phyloP scores from a whole-genome alignment of 1,140 invertebrate species.

The Lethrus apterus region DNA sequence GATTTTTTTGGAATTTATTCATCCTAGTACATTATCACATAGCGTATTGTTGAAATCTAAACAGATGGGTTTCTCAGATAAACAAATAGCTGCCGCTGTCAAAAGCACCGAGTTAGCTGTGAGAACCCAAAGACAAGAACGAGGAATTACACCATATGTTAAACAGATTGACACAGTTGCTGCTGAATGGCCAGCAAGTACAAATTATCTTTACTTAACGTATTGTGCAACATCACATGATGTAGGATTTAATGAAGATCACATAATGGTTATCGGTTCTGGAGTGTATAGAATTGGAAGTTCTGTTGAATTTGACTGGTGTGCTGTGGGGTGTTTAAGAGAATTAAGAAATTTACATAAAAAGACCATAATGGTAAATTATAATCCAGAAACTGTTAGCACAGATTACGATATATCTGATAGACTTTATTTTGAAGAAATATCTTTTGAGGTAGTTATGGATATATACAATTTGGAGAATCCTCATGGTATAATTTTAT shows the following conservation, averaged over 20 bases:
- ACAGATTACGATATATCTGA: slow-evolving; percentile 99
- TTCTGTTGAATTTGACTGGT: slow-evolving; percentile 99
- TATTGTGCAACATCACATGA: slow-evolving; percentile 90
- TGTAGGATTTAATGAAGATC: slow-evolving; percentile 71
- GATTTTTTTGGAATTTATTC: slow-evolving; percentile 52
- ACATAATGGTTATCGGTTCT: slow-evolving; percentile 85
- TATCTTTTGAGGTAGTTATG: slow-evolving; percentile 98
- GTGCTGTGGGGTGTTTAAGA: slow-evolving; percentile 91
- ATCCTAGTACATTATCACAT: slow-evolving; percentile 50
- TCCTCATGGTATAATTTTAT: slow-evolving; percentile 90
- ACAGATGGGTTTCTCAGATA: slow-evolving; percentile 93
- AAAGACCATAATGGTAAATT: slow-evolving; percentile 99
- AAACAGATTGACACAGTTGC: slow-evolving; percentile 99
- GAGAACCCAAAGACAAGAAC: slow-evolving; percentile 64
- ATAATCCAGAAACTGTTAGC: slow-evolving; percentile 98
- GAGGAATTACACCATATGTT: slow-evolving; percentile 75
- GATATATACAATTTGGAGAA: slow-evolving; percentile 94
- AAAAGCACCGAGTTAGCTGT: slow-evolving; percentile 81
- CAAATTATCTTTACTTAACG: slow-evolving; percentile 96
- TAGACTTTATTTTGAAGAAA: slow-evolving; percentile 97
- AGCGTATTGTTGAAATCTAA: slow-evolving; percentile 75
- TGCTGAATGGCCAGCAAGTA: slow-evolving; percentile 96
- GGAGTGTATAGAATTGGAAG: slow-evolving; percentile 98
- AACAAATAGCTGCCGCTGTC: slow-evolving; percentile 84
- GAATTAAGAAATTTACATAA: slow-evolving; percentile 78